Percentiles rank a stretch among this genome's conserved stretches.
Evolutionary conservation across 2,113 vertebrate species (phyloP).

Genomic region (Hippopotamus amphibius): DNA sequence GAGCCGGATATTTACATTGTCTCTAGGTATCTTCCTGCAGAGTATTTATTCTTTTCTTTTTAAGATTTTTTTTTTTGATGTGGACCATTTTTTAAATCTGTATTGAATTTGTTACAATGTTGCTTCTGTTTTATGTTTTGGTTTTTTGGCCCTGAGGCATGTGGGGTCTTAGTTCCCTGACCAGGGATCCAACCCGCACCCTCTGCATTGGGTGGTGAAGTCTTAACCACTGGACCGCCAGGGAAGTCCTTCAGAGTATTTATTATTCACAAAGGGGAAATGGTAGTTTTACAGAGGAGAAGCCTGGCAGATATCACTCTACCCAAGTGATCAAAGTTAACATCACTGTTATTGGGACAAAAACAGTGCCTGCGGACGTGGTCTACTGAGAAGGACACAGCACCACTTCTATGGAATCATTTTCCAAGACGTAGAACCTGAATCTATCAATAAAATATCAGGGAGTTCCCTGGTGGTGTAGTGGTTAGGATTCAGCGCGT

Average conservation of each 20-base stretch:
- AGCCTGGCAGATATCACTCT: background rate
- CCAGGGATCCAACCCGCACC: no score
- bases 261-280: background rate
- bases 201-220: no score
- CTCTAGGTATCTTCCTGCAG: background rate
- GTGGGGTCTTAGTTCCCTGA: no score
- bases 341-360: background rate
- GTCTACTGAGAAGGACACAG: background rate
- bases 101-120: no score
- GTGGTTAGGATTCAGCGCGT: background rate
- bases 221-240: no score
- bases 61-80: no score
- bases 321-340: background rate
- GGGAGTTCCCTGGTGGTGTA: background rate
- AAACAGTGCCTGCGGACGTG: background rate
- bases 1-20: background rate
- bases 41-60: background rate
- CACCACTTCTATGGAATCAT: background rate
- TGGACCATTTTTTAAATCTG: no score
- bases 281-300: background rate
- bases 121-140: no score
- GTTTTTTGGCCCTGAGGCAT: no score
- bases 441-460: background rate
- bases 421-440: background rate
- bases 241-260: background rate